Evolutionary conservation across 2,113 vertebrate genomes (phyloP).

Genomic region (Monarcha castaneiventris): DNA sequence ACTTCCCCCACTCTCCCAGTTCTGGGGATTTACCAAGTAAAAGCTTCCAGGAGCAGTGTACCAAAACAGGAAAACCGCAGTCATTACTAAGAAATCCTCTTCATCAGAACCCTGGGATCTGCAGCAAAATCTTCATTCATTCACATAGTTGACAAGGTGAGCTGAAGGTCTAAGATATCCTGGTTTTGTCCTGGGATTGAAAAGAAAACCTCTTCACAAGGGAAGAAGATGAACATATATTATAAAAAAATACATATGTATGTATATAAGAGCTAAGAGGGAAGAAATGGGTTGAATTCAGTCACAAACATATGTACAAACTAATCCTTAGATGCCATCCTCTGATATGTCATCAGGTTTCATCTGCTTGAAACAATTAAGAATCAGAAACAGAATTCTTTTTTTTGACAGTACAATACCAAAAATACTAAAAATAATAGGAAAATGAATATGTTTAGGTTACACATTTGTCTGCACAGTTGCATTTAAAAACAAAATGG

Average conservation of each 20-base stretch:
- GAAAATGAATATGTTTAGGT: neutral
- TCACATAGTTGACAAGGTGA: neutral
- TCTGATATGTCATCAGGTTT: neutral
- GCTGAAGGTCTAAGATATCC: neutral
- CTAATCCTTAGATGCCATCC: neutral
- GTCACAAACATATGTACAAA: neutral
- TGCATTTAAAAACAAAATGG: neutral
- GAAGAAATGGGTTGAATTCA: neutral
- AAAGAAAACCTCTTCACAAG: neutral
- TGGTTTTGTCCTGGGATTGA: neutral
- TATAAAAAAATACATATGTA: neutral
- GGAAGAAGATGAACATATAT: neutral
- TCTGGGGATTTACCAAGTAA: neutral
- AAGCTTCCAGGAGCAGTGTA: neutral
- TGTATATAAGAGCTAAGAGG: neutral
- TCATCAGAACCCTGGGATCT: neutral
- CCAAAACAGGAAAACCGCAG: neutral
- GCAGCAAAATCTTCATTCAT: neutral
- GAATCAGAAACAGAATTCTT: neutral
- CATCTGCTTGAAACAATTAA: neutral
- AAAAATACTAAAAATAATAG: neutral
- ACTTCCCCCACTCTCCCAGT: neutral
- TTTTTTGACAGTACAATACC: neutral
- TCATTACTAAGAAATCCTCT: neutral
- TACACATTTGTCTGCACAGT: neutral